Percentiles rank a stretch among this genome's conserved stretches.
These are phyloP conservation scores for Harpalus rufipes DNA, from an alignment of 2,888 invertebrate species.

Conservation along the genomic window DNA sequence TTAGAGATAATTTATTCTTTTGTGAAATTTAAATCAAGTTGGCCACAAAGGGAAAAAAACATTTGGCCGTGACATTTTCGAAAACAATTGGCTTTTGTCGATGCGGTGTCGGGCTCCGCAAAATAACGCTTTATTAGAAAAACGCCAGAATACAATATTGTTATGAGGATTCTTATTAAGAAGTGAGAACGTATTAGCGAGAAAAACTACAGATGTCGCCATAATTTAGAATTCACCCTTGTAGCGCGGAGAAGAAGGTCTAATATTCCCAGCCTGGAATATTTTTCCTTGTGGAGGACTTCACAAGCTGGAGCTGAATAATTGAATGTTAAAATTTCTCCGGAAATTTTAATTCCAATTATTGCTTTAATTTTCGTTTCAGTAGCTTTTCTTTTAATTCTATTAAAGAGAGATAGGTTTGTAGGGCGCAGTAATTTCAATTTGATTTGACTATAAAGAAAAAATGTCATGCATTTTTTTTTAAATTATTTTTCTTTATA, in stretches of 20 bases:
- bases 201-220: constrained; percentile 67
- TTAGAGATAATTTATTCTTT: neutral
- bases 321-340: constrained; percentile 51
- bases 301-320: constrained; percentile 40
- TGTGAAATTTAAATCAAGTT: constrained; percentile 8
- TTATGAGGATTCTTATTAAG: constrained; percentile 53
- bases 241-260: constrained; percentile 29
- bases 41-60: constrained; percentile 1
- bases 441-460: constrained; percentile 28
- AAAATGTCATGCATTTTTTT: constrained; percentile 48
- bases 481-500: constrained; percentile 16
- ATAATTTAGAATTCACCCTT: constrained; percentile 65
- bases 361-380: constrained; percentile 56
- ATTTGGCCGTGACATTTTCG: neutral
- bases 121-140: constrained; percentile 34
- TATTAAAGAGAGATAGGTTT: constrained; percentile 41
- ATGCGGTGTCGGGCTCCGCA: neutral
- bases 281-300: constrained; percentile 16
- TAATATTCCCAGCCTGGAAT: constrained; percentile 32
- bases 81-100: constrained; percentile 2
- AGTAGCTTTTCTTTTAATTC: constrained; percentile 50
- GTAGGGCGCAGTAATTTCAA: neutral
- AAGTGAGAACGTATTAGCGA: constrained; percentile 48
- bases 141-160: constrained; percentile 22
- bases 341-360: constrained; percentile 55